Evolutionary conservation across 2,888 invertebrate genomes (phyloP), one percentile per base, ranked within the genome.

Genomic region (Hirtodrosophila alboralis): DNA sequence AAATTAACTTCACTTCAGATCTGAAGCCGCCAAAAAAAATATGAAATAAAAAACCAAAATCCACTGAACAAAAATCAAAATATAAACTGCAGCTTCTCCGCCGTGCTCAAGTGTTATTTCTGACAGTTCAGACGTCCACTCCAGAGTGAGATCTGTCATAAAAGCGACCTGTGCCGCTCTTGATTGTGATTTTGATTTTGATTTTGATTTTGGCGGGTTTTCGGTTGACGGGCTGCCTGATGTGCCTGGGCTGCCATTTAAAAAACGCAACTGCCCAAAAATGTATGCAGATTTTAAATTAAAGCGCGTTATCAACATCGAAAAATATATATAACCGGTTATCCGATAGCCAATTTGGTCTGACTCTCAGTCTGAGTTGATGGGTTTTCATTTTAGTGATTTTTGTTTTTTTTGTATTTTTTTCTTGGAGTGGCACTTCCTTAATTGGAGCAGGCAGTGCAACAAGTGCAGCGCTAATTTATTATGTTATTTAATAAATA

Each of bases 131-230:
- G 75, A 75, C 78, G 72, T 81, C 72, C 72, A 76, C 70, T 78
- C 76, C 71, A 84, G 75, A 63, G 79, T 83, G 84, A 83, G 84
- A 84, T 84, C 84, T 83, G 81, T 83, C 81, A 83, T 78, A 80
- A 84, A 80, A 65, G 67, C 71, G 74, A 63, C 62, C 70, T 67
- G 81, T 30, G 66, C 73, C 77, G 81, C 81, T 80, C 66, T 74
- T 74, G 66, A 73, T 63, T 74, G 54, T 73, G 56, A 62, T 66
- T 71, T 51, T 70, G 65, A 67, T 61, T 72, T 70, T 69, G 62
- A 53, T 62, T 63, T 67, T 72, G 71, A 73, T 70, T 77, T 81
- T 78, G 65, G 65, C 63, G 67, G 52, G 18, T 44, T 54, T 27
- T n/a, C n/a, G 45, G 38, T 28, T 65, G 65, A 69, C 47, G 53